A percentile compares a stretch with the other conserved stretches of the same genome.
phyloP scores from a whole-genome alignment of 2,797 vertebrate genomes.

The Pangasius mekongensis region DNA sequence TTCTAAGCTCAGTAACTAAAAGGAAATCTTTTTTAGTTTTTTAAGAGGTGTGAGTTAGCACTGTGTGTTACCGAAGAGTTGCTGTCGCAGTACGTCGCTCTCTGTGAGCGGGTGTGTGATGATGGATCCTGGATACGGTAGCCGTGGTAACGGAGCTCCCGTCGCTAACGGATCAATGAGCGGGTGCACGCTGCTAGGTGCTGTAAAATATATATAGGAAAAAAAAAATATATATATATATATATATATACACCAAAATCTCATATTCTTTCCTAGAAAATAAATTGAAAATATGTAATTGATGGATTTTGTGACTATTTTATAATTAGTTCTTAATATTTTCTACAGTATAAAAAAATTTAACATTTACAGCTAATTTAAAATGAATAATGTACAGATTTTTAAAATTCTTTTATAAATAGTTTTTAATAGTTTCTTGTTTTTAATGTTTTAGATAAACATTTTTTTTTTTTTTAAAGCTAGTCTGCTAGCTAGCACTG shows the following conservation, averaged over 20 bases:
- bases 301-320: neutral
- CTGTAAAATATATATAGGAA: constrained; percentile 66
- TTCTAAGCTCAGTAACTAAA: neutral
- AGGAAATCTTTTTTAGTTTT: neutral
- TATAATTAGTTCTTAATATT: neutral
- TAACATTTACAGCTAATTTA: neutral
- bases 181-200: constrained; percentile 96
- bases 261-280: neutral
- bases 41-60: constrained; percentile 64
- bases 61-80: constrained; percentile 94
- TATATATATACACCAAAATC: neutral
- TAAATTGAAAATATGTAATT: neutral
- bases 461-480: no score
- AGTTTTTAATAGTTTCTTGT: neutral
- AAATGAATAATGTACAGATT: neutral
- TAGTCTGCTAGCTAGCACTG: neutral
- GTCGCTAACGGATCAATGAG: constrained; percentile 96
- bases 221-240: neutral
- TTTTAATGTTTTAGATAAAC: neutral
- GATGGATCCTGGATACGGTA: constrained; percentile 96
- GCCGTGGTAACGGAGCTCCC: constrained; percentile 94
- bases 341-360: neutral
- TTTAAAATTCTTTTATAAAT: neutral
- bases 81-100: constrained; percentile 98
- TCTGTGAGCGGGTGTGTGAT: constrained; percentile 98